Conservation (phyloP, 2,888 invertebrate genomes). For the Caenorhabditis zanzibari region DNA sequence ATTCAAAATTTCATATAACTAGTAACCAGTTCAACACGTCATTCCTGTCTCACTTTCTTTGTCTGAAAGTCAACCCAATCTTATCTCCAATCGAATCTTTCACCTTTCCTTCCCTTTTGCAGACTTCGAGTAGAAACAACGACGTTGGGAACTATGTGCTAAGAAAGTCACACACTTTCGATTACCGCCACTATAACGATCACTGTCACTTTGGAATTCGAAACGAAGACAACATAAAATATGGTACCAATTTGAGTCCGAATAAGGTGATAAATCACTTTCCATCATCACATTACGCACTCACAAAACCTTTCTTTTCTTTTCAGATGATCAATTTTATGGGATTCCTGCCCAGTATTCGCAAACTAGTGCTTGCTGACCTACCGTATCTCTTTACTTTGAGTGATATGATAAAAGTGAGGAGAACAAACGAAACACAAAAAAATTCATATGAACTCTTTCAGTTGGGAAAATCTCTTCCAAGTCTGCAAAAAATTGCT, state of each 20-base stretch:
- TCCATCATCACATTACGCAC: constrained; percentile 24
- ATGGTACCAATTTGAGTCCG: constrained; percentile 32
- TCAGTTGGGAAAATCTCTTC: constrained; percentile 40
- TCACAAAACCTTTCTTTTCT: background rate
- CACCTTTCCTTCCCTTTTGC: constrained; percentile 10
- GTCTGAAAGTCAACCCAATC: constrained; percentile 23
- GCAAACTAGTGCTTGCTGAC: constrained; percentile 41
- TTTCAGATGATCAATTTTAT: constrained; percentile 58
- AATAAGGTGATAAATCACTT: constrained; percentile 46
- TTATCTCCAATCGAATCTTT: constrained; percentile 12
- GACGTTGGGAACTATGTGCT: constrained; percentile 52
- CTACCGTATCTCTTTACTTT: constrained; percentile 33
- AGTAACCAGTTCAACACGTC: background rate
- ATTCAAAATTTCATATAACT: background rate
- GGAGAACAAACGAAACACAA: background rate
- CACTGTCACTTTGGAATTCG: constrained; percentile 22
- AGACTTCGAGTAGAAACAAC: constrained; percentile 43
- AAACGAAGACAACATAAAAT: constrained; percentile 25
- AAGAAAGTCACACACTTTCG: constrained; percentile 44
- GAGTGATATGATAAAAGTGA: constrained; percentile 49
- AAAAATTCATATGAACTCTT: background rate
- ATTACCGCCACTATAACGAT: constrained; percentile 46
- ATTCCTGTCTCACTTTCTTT: constrained; percentile 1
- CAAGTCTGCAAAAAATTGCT: constrained; percentile 22
- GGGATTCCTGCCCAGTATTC: constrained; percentile 36